phyloP scores from a whole-genome alignment of 2,797 vertebrate species.

The Poeciliopsis gracilis region DNA sequence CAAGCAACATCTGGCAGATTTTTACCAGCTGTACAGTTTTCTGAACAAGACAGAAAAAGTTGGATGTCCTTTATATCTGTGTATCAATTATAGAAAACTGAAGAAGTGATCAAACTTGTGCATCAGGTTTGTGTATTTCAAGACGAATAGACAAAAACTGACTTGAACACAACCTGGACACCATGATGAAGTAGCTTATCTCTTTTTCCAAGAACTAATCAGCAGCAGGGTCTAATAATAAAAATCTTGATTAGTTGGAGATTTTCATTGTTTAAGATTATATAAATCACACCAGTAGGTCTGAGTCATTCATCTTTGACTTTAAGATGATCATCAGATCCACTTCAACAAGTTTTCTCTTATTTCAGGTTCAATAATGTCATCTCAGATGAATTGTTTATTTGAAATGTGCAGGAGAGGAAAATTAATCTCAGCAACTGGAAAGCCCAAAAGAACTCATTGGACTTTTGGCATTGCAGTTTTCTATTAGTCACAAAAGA shows the following conservation, averaged over 20 bases:
- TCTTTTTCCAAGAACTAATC: background rate
- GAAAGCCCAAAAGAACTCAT: slow-evolving; percentile 56
- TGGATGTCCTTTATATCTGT: no score
- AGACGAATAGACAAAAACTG: background rate
- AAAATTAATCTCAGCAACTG: slow-evolving; percentile 48
- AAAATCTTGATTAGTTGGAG: background rate
- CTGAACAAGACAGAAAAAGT: no score
- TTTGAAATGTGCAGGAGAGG: slow-evolving; percentile 20
- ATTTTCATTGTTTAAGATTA: background rate
- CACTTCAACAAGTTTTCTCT: slow-evolving; percentile 19
- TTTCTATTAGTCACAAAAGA: slow-evolving; percentile 76
- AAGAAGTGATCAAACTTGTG: background rate
- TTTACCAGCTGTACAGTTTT: no score
- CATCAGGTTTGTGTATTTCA: background rate
- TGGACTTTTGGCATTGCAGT: slow-evolving; percentile 60
- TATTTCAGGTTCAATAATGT: slow-evolving; percentile 13
- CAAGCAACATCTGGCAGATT: no score
- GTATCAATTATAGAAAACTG: background rate
- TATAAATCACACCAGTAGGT: background rate
- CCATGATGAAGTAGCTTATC: background rate
- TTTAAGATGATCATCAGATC: slow-evolving; percentile 13
- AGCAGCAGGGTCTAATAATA: background rate
- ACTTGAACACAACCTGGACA: background rate
- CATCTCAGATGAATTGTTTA: slow-evolving; percentile 28
- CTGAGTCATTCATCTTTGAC: background rate